These are phyloP conservation scores for Gastracanthus pulcherrimus DNA, from an alignment of 2,888 invertebrate species.

Conservation along the genomic window DNA sequence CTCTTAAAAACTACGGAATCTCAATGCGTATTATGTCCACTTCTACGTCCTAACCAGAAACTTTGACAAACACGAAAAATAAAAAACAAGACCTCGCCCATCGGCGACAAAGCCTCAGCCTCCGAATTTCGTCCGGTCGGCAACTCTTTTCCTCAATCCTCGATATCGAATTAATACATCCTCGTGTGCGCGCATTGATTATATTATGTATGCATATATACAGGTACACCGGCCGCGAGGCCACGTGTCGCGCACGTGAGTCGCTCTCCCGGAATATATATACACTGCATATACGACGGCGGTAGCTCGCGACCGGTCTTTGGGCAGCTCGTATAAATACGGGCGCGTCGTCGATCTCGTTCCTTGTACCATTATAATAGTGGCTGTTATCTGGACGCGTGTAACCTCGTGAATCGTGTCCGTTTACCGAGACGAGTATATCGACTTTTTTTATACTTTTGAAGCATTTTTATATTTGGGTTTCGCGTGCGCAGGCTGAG, in stretches of 20 bases:
- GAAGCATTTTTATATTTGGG: neutral
- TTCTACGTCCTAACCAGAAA: no score
- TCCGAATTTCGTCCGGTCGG: neutral
- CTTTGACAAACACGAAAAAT: no score
- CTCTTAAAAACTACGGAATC: no score
- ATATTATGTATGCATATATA: neutral
- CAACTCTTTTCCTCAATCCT: no score
- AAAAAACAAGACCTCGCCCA: no score
- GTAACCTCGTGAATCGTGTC: slow-evolving; percentile 11
- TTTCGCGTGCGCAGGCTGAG: no score
- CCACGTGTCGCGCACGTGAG: slow-evolving; percentile 56
- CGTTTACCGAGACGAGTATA: slow-evolving; percentile 1
- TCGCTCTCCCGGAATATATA: slow-evolving; percentile 43
- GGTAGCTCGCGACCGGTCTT: slow-evolving; percentile 17
- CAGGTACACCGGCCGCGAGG: slow-evolving; percentile 4
- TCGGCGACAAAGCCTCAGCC: neutral
- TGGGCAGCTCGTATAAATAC: neutral
- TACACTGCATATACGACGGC: no score
- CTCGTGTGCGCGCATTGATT: neutral
- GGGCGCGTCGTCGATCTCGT: neutral
- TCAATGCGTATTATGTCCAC: no score
- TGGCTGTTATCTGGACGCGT: no score
- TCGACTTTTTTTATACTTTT: neutral
- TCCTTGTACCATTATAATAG: neutral
- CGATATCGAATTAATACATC: neutral